Evolutionary conservation across 2,797 vertebrate genomes (phyloP).

Genomic region (Melanotaenia nigrans): DNA sequence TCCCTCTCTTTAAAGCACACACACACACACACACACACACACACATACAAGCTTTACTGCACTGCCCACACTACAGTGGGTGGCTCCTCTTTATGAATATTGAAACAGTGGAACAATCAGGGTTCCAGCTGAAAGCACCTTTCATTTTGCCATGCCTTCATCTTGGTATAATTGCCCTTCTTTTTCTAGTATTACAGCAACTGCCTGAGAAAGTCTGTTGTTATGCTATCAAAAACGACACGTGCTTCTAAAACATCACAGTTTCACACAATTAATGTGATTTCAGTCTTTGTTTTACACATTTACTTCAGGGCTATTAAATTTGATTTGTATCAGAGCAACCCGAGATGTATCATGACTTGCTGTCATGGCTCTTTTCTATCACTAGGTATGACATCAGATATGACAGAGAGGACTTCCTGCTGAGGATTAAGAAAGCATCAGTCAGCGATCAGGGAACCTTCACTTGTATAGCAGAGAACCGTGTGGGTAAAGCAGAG

Average conservation of each 20-base stretch:
- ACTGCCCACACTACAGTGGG: slow-evolving; percentile 71
- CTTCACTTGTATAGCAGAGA: slow-evolving; percentile 92
- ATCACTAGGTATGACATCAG: slow-evolving; percentile 91
- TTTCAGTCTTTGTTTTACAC: slow-evolving; percentile 34
- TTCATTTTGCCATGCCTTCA: slow-evolving; percentile 81
- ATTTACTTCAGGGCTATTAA: slow-evolving; percentile 11
- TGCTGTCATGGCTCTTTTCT: slow-evolving; percentile 21
- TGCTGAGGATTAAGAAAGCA: slow-evolving; percentile 93
- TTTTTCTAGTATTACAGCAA: slow-evolving; percentile 66
- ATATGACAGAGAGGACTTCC: slow-evolving; percentile 90
- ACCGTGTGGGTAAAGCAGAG: slow-evolving; percentile 93
- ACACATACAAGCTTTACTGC: slow-evolving; percentile 32
- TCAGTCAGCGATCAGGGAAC: slow-evolving; percentile 89
- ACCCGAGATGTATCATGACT: slow-evolving; percentile 3
- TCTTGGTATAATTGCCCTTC: slow-evolving; percentile 79
- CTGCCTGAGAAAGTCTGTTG: slow-evolving; percentile 70
- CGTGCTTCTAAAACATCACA: slow-evolving; percentile 43
- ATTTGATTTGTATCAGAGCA: slow-evolving; percentile 10
- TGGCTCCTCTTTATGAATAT: slow-evolving; percentile 83
- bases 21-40: not conserved
- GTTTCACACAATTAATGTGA: slow-evolving; percentile 23
- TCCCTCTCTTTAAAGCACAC: not conserved
- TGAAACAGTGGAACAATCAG: slow-evolving; percentile 82
- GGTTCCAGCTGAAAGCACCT: slow-evolving; percentile 83
- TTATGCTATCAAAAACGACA: slow-evolving; percentile 68